Evolutionary conservation across 2,888 invertebrate species (phyloP).

Genomic region (Timema cristinae): DNA sequence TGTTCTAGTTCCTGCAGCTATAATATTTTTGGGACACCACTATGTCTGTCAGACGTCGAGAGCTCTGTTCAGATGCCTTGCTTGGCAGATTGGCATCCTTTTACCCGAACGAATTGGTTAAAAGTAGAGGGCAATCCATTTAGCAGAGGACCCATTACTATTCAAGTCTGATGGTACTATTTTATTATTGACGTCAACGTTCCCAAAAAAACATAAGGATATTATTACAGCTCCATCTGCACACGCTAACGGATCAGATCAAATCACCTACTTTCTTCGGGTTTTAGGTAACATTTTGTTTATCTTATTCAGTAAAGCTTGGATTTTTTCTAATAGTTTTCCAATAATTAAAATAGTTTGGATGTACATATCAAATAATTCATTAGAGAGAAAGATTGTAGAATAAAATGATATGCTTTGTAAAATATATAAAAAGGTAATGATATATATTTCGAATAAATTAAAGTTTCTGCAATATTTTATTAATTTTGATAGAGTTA

Average conservation of each 20-base stretch:
- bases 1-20: slow-evolving; percentile 33
- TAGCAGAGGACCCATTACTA: slow-evolving; percentile 28
- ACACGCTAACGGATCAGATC: slow-evolving; percentile 41
- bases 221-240: slow-evolving; percentile 41
- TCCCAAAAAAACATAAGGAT: slow-evolving; percentile 40
- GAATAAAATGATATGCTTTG: no score
- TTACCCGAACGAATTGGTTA: slow-evolving; percentile 36
- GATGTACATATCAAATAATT: no score
- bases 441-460: no score
- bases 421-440: no score
- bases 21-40: slow-evolving; percentile 32
- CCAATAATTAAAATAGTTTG: no score
- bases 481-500: no score
- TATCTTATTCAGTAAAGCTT: no score
- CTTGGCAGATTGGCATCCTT: slow-evolving; percentile 31
- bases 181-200: slow-evolving; percentile 37
- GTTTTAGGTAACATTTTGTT: slow-evolving; percentile 36
- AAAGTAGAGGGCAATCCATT: slow-evolving; percentile 30
- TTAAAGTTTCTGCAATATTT: no score
- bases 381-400: no score
- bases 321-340: no score
- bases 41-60: slow-evolving; percentile 27
- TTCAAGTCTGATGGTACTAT: slow-evolving; percentile 38
- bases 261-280: slow-evolving; percentile 39
- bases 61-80: slow-evolving; percentile 30